Evolutionary conservation across 1,140 invertebrate genomes (phyloP).

Genomic region (Bombus superbus): DNA sequence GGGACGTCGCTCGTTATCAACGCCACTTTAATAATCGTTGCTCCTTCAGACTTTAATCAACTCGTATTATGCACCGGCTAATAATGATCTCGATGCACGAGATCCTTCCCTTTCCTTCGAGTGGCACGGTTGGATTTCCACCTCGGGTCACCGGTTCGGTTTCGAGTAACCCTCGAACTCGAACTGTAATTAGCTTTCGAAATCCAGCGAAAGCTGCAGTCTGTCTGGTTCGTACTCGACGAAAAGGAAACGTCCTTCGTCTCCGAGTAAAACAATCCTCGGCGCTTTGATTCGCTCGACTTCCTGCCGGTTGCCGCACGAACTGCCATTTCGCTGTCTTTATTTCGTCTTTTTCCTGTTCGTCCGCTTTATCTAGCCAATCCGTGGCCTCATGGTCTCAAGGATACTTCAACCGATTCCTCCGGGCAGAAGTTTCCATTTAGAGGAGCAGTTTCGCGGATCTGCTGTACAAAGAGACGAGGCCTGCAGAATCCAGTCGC

Average conservation of each 20-base stretch:
- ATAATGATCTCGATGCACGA: constrained; percentile 21
- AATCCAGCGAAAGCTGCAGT: not conserved
- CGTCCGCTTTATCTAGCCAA: constrained; percentile 13
- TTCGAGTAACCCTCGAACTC: constrained; percentile 27
- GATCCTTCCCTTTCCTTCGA: not conserved
- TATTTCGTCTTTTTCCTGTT: constrained; percentile 29
- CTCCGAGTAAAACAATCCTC: constrained; percentile 15
- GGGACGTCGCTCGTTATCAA: constrained; percentile 7
- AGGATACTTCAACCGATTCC: constrained; percentile 31
- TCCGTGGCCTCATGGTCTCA: constrained; percentile 21
- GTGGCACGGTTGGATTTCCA: not conserved
- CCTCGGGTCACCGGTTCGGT: not conserved
- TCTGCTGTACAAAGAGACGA: constrained; percentile 42
- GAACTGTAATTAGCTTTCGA: constrained; percentile 36
- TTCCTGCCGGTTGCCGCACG: not conserved
- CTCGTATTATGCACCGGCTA: constrained; percentile 37
- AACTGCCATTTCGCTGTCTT: constrained; percentile 15
- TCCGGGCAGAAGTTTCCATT: constrained; percentile 40
- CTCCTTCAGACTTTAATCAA: constrained; percentile 7
- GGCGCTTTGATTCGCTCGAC: constrained; percentile 22
- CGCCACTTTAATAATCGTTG: constrained; percentile 15
- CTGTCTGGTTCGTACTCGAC: not conserved
- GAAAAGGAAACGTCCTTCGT: constrained; percentile 12
- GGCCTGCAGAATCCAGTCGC: constrained; percentile 32
- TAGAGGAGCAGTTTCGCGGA: constrained; percentile 42